phyloP scores from a whole-genome alignment of 1,140 invertebrate species.

The Drosophila kohkoa region DNA sequence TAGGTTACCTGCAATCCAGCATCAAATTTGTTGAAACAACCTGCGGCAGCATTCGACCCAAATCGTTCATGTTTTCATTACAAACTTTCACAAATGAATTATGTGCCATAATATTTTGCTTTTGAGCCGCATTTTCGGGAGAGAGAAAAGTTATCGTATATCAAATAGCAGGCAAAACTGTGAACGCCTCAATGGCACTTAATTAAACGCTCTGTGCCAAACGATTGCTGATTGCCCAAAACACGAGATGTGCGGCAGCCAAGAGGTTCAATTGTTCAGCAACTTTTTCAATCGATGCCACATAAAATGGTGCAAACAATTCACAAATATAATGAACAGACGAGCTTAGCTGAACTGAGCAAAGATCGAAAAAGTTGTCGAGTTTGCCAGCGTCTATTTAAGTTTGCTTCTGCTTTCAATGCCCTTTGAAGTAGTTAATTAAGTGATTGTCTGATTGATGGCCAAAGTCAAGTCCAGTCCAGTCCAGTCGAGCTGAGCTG shows the following conservation, averaged over 20 bases:
- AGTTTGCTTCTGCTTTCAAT: constrained; percentile 32
- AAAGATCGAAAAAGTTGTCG: constrained; percentile 53
- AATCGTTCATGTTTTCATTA: constrained; percentile 52
- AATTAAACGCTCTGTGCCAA: constrained; percentile 61
- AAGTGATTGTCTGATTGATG: constrained; percentile 80
- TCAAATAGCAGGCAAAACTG: neutral
- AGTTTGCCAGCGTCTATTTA: constrained; percentile 35
- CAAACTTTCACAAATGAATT: constrained; percentile 64
- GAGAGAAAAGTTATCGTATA: constrained; percentile 38
- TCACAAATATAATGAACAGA: constrained; percentile 38
- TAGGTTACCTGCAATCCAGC: constrained; percentile 17
- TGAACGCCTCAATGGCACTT: constrained; percentile 33
- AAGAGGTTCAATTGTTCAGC: constrained; percentile 24
- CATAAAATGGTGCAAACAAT: constrained; percentile 56
- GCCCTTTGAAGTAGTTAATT: constrained; percentile 73
- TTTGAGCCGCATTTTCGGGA: constrained; percentile 28
- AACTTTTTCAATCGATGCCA: constrained; percentile 74
- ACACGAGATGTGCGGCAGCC: constrained; percentile 38
- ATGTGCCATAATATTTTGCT: constrained; percentile 67
- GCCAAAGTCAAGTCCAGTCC: neutral
- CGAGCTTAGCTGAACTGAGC: constrained; percentile 26
- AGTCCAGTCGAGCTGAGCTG: constrained; percentile 15
- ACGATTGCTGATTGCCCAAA: constrained; percentile 25
- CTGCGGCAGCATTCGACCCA: constrained; percentile 40
- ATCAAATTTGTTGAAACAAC: constrained; percentile 50